A percentile compares a stretch with the other conserved stretches of the same genome.
phyloP scores from a whole-genome alignment of 2,888 invertebrate species.

The Andrena marginata region DNA sequence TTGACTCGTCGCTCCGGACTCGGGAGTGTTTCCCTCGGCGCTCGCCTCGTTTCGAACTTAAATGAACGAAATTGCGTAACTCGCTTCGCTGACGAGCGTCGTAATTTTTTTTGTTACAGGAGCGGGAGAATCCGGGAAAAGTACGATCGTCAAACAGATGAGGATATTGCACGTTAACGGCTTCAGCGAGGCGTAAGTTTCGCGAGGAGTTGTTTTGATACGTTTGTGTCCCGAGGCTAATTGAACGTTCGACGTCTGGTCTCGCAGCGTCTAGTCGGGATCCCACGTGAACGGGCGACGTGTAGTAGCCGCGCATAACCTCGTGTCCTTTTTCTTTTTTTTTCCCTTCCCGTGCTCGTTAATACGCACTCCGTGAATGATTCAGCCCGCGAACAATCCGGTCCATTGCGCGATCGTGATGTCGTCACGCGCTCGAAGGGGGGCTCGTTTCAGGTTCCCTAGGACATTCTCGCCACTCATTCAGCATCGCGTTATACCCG shows the following conservation, averaged over 20 bases:
- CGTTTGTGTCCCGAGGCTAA: neutral
- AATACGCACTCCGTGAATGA: constrained; percentile 47
- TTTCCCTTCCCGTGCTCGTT: neutral
- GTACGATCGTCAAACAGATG: constrained; percentile 99
- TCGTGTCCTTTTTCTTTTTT: constrained; percentile 17
- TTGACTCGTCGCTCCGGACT: neutral
- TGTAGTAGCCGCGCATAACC: constrained; percentile 8
- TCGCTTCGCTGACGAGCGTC: neutral
- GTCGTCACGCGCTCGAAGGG: constrained; percentile 64
- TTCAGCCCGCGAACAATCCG: constrained; percentile 46
- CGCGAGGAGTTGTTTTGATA: neutral
- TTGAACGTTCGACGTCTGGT: constrained; percentile 1
- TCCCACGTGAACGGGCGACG: neutral
- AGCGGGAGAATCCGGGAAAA: constrained; percentile 99
- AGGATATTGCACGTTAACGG: constrained; percentile 99
- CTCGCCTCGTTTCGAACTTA: neutral
- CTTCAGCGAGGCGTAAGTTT: constrained; percentile 95
- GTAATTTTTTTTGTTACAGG: constrained; percentile 85
- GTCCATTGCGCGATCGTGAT: constrained; percentile 36
- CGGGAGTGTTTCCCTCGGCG: neutral
- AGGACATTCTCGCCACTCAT: neutral
- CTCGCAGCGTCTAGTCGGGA: neutral
- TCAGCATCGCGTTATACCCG: too few species aligned
- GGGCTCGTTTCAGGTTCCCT: constrained; percentile 21
- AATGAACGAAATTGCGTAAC: neutral